Base-by-base conservation (phyloP, 53 echinoderm and acorn worm genomes). In the Paracentrotus lividus region DNA sequence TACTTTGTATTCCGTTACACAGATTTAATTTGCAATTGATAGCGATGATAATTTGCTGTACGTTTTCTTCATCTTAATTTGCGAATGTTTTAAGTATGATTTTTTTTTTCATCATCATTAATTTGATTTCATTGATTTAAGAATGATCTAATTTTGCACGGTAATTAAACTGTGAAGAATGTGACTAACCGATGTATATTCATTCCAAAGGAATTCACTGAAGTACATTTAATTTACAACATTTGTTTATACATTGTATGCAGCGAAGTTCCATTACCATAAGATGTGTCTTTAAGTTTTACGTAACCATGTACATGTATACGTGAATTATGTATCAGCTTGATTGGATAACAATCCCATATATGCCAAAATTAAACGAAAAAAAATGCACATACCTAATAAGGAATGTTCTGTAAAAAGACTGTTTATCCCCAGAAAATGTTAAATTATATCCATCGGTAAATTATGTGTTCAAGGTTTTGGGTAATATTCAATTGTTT, bases 11-110 rank as follows among this genome's bases (percentile, higher is more conserved):
- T 81, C 49, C 26, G 24, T 24, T 0, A 56, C 42, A 55, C 14
- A 51, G 8, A 55, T 86, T 86, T 86, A 8, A 55, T 86, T 86
- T 86, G 86, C 86, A 34, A 86, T 33, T 86, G 86, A 86, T 36
- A 86, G 10, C 10, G 20, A 86, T 86, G 33, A 55, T 86, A 23
- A 86, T 86, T 86, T 86, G 53, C 86, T 34, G 16, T 18, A 86
- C 47, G 56, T 56, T 86, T 51, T n/a, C n/a, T 85, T 38, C 86
- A 29, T 55, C 86, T 86, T 86, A 34, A 34, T 53, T 86, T 86
- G 86, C 12, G 86, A 86, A 86, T 86, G 86, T 55, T 36, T 86
- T 8, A 54, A 34, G 56, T 86, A 56, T 86, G 24, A 86, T 36
- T 56, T 53, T 49, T 56, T 53, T 49, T 20, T 56, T 86, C 86